phyloP scores from a whole-genome alignment of 2,888 invertebrate genomes.

The Argyresthia albistria region DNA sequence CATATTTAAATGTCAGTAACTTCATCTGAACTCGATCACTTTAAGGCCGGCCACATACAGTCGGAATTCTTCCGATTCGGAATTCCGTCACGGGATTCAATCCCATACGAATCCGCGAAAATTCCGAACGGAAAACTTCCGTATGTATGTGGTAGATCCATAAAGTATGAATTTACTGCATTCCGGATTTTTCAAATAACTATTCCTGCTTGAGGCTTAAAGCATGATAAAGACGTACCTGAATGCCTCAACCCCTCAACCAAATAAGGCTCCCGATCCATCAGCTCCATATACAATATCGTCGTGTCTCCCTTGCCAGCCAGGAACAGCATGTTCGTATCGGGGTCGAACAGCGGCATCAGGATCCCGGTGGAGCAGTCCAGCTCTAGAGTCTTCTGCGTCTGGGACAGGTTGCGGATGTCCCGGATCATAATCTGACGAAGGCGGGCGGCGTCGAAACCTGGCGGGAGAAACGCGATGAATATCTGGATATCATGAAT shows the following conservation, averaged over 20 bases:
- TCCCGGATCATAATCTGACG: constrained; percentile 93
- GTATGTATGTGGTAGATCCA: too few species aligned
- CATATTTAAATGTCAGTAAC: too few species aligned
- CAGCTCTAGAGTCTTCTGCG: constrained; percentile 84
- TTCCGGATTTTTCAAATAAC: too few species aligned
- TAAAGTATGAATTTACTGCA: too few species aligned
- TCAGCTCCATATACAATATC: constrained; percentile 91
- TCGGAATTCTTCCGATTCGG: too few species aligned
- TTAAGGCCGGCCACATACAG: too few species aligned
- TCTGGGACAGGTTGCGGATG: constrained; percentile 81
- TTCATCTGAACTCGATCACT: too few species aligned
- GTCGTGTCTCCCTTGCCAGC: constrained; percentile 96
- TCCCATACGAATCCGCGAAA: too few species aligned
- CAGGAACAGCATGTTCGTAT: constrained; percentile 95
- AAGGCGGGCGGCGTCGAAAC: constrained; percentile 88
- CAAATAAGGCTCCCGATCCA: constrained; percentile 90
- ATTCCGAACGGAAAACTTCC: too few species aligned
- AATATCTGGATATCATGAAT: too few species aligned
- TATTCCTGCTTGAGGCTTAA: too few species aligned
- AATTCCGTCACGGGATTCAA: too few species aligned
- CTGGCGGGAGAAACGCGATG: constrained; percentile 20
- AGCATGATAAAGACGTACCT: constrained; percentile 38
- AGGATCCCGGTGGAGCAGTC: constrained; percentile 92
- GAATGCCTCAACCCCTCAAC: constrained; percentile 90
- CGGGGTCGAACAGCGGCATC: constrained; percentile 93